Conservation (phyloP, 1,140 invertebrate species). For the Latrodectus geometricus region DNA sequence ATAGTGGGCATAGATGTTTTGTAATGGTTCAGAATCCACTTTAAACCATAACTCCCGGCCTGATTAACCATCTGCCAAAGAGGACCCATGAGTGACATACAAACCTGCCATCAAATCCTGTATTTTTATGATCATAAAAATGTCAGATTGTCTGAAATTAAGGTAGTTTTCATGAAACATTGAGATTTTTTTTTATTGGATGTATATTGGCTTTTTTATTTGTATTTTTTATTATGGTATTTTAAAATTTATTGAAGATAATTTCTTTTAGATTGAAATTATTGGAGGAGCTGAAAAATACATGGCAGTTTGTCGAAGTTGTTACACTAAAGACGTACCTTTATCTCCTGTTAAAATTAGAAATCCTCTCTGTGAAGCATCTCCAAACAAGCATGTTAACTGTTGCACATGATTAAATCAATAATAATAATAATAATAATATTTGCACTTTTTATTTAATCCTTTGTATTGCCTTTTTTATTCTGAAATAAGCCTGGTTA, state of each 20-base stretch:
- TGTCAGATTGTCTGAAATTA: too few species aligned
- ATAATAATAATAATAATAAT: too few species aligned
- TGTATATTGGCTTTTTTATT: background rate
- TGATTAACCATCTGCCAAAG: too few species aligned
- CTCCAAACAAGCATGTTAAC: background rate
- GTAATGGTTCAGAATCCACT: too few species aligned
- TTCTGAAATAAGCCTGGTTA: too few species aligned
- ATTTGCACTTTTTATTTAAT: too few species aligned
- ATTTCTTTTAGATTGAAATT: slow-evolving; percentile 73
- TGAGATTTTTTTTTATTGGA: background rate
- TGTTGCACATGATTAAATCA: background rate
- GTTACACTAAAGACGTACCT: slow-evolving; percentile 67
- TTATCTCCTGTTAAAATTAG: background rate
- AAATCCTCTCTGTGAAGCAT: background rate
- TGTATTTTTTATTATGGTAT: background rate
- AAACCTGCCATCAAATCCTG: too few species aligned
- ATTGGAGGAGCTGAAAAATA: slow-evolving; percentile 77
- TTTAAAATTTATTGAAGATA: background rate
- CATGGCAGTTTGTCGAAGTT: slow-evolving; percentile 74
- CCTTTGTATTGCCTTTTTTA: too few species aligned
- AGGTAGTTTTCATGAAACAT: background rate
- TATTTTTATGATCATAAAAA: too few species aligned
- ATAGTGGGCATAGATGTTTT: too few species aligned
- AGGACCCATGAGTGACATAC: too few species aligned
- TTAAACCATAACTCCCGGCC: too few species aligned